Percentiles rank a stretch among this genome's conserved stretches.
Evolutionary conservation across 2,113 vertebrate species (phyloP).

Genomic region (Phylloscopus trochilus): DNA sequence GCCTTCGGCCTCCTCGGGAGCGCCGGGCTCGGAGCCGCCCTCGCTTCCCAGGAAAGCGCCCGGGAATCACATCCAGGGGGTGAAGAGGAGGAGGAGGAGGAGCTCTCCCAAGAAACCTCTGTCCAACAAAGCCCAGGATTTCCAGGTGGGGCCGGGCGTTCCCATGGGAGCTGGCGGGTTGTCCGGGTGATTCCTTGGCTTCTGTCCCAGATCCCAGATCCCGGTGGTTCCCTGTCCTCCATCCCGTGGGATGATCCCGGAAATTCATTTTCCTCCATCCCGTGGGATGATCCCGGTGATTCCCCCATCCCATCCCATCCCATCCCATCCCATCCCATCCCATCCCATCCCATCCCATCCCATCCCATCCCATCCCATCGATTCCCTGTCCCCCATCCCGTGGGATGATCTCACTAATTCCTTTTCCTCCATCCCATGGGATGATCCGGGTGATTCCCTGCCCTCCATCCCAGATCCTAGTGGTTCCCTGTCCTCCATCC

Average conservation of each 20-base stretch:
- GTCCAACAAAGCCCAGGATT: constrained; percentile 89
- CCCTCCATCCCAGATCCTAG: too few species aligned
- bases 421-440: neutral
- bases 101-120: constrained; percentile 70
- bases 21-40: constrained; percentile 65
- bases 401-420: neutral
- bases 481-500: too few species aligned
- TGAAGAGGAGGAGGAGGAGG: constrained; percentile 81
- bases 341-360: too few species aligned
- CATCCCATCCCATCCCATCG: neutral
- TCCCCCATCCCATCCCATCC: too few species aligned
- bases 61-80: constrained; percentile 59
- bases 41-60: constrained; percentile 63
- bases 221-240: rapidly evolving
- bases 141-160: constrained; percentile 78
- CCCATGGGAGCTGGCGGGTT: rapidly evolving
- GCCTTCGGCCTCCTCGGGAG: constrained; percentile 48
- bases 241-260: rapidly evolving
- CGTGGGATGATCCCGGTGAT: neutral
- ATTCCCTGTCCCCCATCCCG: neutral
- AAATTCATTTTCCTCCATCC: neutral
- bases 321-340: too few species aligned
- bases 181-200: neutral
- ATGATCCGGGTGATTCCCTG: rapidly evolving
- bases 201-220: neutral